Conservation (phyloP, 2,113 vertebrate genomes). For the Vimba vimba region DNA sequence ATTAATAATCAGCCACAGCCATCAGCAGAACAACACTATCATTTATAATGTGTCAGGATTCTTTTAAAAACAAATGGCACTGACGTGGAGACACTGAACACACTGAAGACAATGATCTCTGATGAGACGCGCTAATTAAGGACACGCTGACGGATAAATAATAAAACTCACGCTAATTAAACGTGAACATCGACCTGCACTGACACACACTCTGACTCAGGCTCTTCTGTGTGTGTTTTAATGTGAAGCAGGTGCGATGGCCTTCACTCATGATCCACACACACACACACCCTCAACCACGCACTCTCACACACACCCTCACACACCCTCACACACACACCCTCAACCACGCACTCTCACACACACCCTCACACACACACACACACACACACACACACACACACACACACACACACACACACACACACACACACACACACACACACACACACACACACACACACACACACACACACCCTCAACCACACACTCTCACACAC, state of each 20-base stretch:
- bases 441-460: too few species aligned
- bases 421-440: too few species aligned
- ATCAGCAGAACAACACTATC: neutral
- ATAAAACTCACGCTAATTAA: neutral
- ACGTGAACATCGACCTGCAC: neutral
- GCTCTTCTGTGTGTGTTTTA: neutral
- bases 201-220: neutral
- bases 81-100: neutral
- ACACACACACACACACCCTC: too few species aligned
- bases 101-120: neutral
- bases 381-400: too few species aligned
- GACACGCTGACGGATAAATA: neutral
- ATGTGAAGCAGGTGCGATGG: neutral
- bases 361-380: too few species aligned
- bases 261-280: neutral
- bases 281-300: too few species aligned
- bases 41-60: neutral
- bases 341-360: too few species aligned
- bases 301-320: too few species aligned
- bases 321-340: too few species aligned
- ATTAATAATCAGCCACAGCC: neutral
- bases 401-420: too few species aligned
- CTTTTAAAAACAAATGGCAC: neutral
- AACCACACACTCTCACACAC: too few species aligned
- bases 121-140: neutral